Percentiles rank a stretch among this genome's conserved stretches.
Conservation (phyloP, 2,113 vertebrate species). For the Cepphus grylle region DNA sequence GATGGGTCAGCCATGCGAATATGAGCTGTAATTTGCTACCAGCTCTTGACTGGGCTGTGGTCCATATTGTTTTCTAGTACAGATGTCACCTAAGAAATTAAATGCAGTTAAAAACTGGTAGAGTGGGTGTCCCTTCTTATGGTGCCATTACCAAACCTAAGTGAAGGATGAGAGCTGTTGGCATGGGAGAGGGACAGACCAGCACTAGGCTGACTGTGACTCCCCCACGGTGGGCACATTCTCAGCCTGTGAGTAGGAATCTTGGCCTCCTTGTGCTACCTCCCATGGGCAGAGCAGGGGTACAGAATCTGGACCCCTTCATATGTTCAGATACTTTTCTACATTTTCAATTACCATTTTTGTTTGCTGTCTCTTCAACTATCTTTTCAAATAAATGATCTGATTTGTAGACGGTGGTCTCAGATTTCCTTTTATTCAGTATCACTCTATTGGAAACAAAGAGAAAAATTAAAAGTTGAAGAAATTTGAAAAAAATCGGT, state of each 20-base stretch:
- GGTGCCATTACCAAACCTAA: not conserved
- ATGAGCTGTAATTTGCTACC: not conserved
- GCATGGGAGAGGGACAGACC: not conserved
- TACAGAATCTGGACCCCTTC: not conserved
- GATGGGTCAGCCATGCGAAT: not conserved
- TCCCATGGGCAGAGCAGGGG: not conserved
- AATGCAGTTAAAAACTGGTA: not conserved
- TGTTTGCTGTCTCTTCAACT: not conserved
- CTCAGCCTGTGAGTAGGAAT: not conserved
- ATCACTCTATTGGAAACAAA: not conserved
- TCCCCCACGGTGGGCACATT: not conserved
- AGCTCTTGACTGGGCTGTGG: not conserved
- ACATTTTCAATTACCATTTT: not conserved
- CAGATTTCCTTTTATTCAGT: not conserved
- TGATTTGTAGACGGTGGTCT: not conserved
- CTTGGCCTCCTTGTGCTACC: not conserved
- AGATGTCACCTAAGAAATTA: not conserved
- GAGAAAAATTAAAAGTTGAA: not conserved
- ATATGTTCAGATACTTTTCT: not conserved
- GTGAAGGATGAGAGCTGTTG: not conserved
- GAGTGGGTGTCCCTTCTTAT: rapidly evolving
- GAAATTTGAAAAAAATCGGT: not conserved
- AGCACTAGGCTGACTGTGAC: rapidly evolving
- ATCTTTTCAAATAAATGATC: not conserved
- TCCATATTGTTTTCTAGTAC: not conserved